These are phyloP conservation scores for Nasonia longicornis DNA, from an alignment of 1,140 invertebrate species.

Conservation along the genomic window DNA sequence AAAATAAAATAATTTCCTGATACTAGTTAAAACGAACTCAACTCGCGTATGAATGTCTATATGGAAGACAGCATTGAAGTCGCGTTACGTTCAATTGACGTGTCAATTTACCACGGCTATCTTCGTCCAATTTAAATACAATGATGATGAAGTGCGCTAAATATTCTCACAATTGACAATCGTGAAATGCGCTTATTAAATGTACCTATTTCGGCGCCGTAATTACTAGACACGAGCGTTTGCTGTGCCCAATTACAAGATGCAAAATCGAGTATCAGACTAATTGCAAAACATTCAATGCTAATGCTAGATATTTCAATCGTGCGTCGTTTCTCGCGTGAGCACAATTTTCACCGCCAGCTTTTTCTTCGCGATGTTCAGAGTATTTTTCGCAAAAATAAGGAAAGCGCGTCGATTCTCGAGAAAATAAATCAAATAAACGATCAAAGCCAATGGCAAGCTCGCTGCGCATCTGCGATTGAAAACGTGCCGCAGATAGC, in stretches of 20 bases:
- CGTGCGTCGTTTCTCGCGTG: neutral
- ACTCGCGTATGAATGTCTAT: neutral
- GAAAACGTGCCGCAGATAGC: constrained; percentile 16
- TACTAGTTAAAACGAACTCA: neutral
- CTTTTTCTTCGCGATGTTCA: too few species aligned
- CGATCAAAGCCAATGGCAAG: too few species aligned
- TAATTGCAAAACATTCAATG: constrained; percentile 1
- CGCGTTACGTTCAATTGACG: constrained; percentile 25
- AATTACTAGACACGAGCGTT: neutral
- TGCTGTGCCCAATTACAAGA: constrained; percentile 8
- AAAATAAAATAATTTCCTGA: neutral
- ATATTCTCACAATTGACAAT: constrained; percentile 10
- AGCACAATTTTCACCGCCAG: too few species aligned
- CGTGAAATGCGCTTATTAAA: constrained; percentile 29
- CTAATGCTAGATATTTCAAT: constrained; percentile 19
- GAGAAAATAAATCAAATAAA: too few species aligned
- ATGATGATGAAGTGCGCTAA: constrained; percentile 40
- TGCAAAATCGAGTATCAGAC: neutral
- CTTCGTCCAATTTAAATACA: constrained; percentile 38
- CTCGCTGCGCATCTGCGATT: neutral
- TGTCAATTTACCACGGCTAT: constrained; percentile 14
- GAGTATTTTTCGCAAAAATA: too few species aligned
- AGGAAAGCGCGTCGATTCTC: too few species aligned
- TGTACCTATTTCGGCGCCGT: neutral
- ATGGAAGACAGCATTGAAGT: constrained; percentile 31